Evolutionary conservation across 2,797 vertebrate genomes (phyloP).

Genomic region (Mormyrus proboscirostris): DNA sequence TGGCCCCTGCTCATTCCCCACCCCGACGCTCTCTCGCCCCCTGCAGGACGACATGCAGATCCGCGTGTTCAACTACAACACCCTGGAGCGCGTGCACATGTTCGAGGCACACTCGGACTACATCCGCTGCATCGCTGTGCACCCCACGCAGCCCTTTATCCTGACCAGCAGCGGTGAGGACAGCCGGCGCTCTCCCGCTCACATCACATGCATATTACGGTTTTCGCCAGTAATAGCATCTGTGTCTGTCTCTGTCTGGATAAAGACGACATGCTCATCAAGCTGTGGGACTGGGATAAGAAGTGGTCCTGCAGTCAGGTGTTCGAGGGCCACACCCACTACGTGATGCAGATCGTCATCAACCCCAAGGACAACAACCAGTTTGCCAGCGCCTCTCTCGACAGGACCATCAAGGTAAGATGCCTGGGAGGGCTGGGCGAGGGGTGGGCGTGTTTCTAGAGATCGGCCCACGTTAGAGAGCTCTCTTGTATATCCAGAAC

Average conservation of each 20-base stretch:
- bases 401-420: constrained; percentile 91
- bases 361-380: constrained; percentile 99
- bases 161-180: constrained; percentile 90
- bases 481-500: neutral
- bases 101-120: constrained; percentile 97
- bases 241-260: constrained; percentile 20
- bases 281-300: constrained; percentile 99
- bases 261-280: constrained; percentile 97
- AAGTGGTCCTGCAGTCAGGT: constrained; percentile 97
- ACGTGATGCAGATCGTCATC: constrained; percentile 98
- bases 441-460: neutral
- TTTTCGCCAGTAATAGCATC: neutral
- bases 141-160: constrained; percentile 96
- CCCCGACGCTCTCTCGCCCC: neutral
- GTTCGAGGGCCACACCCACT: constrained; percentile 97
- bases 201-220: neutral
- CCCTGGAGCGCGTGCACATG: constrained; percentile 93
- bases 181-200: neutral
- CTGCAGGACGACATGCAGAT: constrained; percentile 97
- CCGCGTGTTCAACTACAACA: constrained; percentile 96
- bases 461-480: neutral
- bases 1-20: neutral
- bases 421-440: neutral
- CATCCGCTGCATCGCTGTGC: constrained; percentile 96
- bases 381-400: constrained; percentile 93